These are phyloP conservation scores for Probaryconus sp. DNA, from an alignment of 1,140 invertebrate species.

Conservation along the genomic window DNA sequence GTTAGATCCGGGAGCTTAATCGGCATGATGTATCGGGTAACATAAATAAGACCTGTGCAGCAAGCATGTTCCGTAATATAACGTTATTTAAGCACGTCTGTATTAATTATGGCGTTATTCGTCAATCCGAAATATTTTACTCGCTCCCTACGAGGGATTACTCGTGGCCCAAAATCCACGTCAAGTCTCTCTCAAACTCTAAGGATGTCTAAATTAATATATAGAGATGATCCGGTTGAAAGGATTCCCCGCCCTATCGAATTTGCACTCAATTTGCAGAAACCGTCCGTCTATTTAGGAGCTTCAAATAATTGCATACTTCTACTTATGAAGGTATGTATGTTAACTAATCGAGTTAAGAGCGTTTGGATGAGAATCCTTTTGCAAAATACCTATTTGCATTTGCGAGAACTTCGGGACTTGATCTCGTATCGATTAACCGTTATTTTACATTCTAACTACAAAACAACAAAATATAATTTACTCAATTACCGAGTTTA, in stretches of 20 bases:
- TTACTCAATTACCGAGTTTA: too few species aligned
- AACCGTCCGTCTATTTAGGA: conserved; percentile 50
- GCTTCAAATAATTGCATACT: conserved; percentile 57
- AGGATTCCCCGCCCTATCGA: conserved; percentile 55
- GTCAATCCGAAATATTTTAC: conserved; percentile 35
- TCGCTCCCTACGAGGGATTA: conserved; percentile 31
- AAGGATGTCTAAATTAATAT: conserved; percentile 54
- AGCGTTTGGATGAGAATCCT: conserved; percentile 50
- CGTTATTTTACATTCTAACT: conserved; percentile 22
- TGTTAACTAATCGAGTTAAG: conserved; percentile 59
- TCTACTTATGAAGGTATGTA: conserved; percentile 55
- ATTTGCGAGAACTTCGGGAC: conserved; percentile 48
- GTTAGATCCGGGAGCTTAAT: conserved; percentile 3
- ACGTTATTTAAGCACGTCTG: conserved; percentile 13
- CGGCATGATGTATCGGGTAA: conserved; percentile 10
- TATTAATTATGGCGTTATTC: conserved; percentile 17
- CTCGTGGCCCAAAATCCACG: conserved; percentile 31
- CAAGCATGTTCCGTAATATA: background rate
- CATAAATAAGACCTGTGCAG: conserved; percentile 12
- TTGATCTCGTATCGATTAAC: conserved; percentile 43
- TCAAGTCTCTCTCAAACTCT: conserved; percentile 48
- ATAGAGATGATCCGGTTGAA: conserved; percentile 53
- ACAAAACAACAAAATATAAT: too few species aligned
- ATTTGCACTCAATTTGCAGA: conserved; percentile 54
- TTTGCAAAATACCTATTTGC: conserved; percentile 48